phyloP scores from a whole-genome alignment of 92 coral and sea anemone species.

The Parazoanthus atlanticus region DNA sequence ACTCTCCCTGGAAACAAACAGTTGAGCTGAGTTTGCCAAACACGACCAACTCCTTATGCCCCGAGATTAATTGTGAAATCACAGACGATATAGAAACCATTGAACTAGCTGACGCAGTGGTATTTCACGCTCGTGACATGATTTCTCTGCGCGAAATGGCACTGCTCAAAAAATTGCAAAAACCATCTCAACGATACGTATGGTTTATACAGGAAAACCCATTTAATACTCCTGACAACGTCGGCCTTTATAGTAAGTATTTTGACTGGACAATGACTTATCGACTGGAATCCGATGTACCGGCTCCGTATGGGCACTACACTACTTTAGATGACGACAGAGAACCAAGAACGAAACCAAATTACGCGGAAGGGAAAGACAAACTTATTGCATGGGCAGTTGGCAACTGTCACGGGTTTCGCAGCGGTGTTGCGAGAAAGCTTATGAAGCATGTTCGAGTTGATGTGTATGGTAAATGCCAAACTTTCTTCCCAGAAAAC shows the following conservation, averaged over 20 bases:
- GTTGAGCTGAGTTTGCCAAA: not conserved
- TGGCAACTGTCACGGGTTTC: not conserved
- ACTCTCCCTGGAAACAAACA: not conserved
- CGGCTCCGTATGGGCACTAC: constrained; percentile 41
- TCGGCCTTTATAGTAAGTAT: constrained; percentile 20
- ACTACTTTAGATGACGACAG: not conserved
- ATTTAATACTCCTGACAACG: not conserved
- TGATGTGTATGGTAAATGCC: not conserved
- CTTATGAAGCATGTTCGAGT: not conserved
- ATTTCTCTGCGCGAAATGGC: not conserved
- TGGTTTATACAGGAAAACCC: not conserved
- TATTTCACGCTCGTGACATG: constrained; percentile 47
- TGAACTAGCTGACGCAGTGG: constrained; percentile 33
- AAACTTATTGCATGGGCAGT: not conserved
- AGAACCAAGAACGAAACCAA: not conserved
- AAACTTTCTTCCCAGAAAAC: too few relatives aligned
- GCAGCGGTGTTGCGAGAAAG: not conserved
- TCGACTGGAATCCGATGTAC: constrained; percentile 33
- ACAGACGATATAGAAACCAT: constrained; percentile 25
- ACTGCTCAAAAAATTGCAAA: not conserved
- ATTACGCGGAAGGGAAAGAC: not conserved
- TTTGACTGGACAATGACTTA: constrained; percentile 56
- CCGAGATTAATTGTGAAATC: not conserved
- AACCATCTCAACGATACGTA: not conserved
- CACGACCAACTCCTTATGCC: not conserved